These are phyloP conservation scores for Emydura subglobosa DNA, from an alignment of 2,113 vertebrate species.

Conservation along the genomic window DNA sequence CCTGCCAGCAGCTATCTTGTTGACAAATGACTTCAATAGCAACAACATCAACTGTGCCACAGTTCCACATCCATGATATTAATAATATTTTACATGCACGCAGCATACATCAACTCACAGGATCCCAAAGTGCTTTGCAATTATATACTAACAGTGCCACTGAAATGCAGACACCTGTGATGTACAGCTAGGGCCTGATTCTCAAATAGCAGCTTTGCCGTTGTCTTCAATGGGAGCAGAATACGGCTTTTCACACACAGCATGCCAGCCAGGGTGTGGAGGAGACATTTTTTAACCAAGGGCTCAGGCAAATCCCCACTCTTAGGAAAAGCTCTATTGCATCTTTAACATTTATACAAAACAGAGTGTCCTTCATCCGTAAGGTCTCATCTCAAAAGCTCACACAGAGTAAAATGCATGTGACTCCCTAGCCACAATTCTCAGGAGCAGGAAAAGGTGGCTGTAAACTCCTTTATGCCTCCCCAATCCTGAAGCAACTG, in stretches of 20 bases:
- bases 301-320: neutral
- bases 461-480: neutral
- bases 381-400: neutral
- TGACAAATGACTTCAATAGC: constrained; percentile 22
- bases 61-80: constrained; percentile 31
- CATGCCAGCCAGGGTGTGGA: neutral
- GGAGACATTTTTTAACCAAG: neutral
- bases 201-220: neutral
- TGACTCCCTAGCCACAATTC: neutral
- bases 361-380: neutral
- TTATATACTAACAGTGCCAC: neutral
- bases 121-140: neutral
- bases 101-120: neutral
- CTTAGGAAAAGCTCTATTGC: fast-evolving
- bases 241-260: fast-evolving
- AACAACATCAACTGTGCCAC: neutral
- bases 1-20: constrained; percentile 3
- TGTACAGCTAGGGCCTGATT: neutral
- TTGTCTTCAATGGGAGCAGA: neutral
- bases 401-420: neutral
- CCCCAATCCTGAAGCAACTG: neutral
- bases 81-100: neutral
- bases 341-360: neutral
- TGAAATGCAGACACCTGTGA: neutral
- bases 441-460: neutral